These are phyloP conservation scores for Acromyrmex heyeri DNA, from an alignment of 1,140 invertebrate genomes.

Conservation along the genomic window DNA sequence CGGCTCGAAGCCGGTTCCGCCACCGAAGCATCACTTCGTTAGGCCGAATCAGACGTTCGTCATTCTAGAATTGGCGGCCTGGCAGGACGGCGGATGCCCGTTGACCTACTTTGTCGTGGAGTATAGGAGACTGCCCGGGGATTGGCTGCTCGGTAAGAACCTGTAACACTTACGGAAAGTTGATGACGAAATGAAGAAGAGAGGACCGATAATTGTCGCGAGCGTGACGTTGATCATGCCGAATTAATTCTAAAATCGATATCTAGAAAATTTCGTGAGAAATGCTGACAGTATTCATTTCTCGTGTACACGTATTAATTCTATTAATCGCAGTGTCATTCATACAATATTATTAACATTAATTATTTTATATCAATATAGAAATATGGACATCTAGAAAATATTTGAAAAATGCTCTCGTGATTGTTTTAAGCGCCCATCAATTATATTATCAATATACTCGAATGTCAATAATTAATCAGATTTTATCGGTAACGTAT, in stretches of 20 bases:
- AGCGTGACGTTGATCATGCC: constrained; percentile 2
- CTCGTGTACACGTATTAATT: background rate
- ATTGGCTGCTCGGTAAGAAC: constrained; percentile 85
- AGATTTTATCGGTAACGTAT: constrained; percentile 20
- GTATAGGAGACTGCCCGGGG: constrained; percentile 87
- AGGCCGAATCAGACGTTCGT: constrained; percentile 89
- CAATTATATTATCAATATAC: background rate
- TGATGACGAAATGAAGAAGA: constrained; percentile 13
- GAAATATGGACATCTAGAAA: background rate
- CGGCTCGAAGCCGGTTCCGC: constrained; percentile 87
- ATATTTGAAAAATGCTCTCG: background rate
- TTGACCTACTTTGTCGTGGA: constrained; percentile 89
- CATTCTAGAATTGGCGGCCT: constrained; percentile 88
- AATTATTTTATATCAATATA: background rate
- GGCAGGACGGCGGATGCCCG: constrained; percentile 90
- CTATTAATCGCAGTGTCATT: background rate
- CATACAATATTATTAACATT: background rate
- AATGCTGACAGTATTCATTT: background rate
- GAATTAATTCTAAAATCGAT: constrained; percentile 45
- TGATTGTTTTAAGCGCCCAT: background rate
- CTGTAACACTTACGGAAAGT: constrained; percentile 28
- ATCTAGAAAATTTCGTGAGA: background rate
- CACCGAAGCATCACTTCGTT: constrained; percentile 86
- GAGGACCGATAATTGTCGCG: constrained; percentile 20
- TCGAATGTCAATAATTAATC: background rate